Evolutionary conservation across 2,888 invertebrate species (phyloP).

Genomic region (Willowsia nigromaculata): DNA sequence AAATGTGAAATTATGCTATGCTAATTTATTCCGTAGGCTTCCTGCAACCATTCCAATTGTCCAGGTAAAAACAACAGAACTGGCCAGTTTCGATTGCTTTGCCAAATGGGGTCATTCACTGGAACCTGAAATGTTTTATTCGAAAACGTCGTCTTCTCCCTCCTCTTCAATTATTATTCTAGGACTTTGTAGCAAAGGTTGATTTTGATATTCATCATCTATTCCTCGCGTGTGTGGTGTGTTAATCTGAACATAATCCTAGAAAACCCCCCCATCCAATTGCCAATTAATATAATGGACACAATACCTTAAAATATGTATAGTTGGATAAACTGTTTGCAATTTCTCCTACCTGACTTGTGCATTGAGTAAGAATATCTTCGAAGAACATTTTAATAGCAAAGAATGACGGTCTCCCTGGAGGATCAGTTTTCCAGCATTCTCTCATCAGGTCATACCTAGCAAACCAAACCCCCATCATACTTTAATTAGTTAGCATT

Average conservation of each 20-base stretch:
- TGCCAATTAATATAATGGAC: neutral
- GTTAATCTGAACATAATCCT: slow-evolving; percentile 56
- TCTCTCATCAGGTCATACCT: slow-evolving; percentile 73
- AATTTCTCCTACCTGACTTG: slow-evolving; percentile 72
- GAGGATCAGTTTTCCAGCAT: slow-evolving; percentile 70
- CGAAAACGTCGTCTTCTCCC: slow-evolving; percentile 62
- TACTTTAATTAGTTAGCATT: too few relatives aligned
- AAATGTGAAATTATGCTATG: too few relatives aligned
- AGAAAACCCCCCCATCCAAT: neutral
- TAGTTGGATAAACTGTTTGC: too few relatives aligned
- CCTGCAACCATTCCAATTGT: too few relatives aligned
- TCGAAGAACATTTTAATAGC: slow-evolving; percentile 69
- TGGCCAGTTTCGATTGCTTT: neutral
- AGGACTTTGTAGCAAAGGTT: slow-evolving; percentile 31
- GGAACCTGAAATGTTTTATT: slow-evolving; percentile 5
- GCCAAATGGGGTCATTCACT: too few relatives aligned
- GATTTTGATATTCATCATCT: slow-evolving; percentile 45
- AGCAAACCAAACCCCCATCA: neutral
- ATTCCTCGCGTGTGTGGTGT: neutral
- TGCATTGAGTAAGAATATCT: slow-evolving; percentile 70
- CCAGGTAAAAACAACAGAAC: too few relatives aligned
- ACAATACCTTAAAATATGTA: too few relatives aligned
- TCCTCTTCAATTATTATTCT: slow-evolving; percentile 62
- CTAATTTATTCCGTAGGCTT: too few relatives aligned
- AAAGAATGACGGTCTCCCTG: slow-evolving; percentile 69